Evolutionary conservation across 2,797 vertebrate genomes (phyloP).

Genomic region (Melanotaenia parkinsoni): DNA sequence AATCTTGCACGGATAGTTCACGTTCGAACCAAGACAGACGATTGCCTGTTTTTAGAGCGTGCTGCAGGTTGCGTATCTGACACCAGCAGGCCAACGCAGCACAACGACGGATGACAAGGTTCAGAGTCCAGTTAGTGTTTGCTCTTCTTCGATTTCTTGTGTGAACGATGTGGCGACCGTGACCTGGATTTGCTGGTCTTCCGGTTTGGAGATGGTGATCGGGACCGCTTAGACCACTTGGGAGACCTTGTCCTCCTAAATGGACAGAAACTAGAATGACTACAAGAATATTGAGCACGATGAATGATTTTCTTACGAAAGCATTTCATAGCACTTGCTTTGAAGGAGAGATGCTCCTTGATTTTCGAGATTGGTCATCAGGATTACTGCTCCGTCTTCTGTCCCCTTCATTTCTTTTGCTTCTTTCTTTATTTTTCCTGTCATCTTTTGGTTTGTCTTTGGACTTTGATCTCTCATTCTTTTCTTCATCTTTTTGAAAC

Average conservation of each 20-base stretch:
- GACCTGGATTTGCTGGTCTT: slow-evolving; percentile 79
- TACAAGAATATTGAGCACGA: neutral
- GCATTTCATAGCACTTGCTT: slow-evolving; percentile 59
- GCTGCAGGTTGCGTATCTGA: slow-evolving; percentile 39
- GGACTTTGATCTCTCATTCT: slow-evolving; percentile 72
- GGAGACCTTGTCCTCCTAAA: slow-evolving; percentile 78
- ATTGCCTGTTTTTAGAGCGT: slow-evolving; percentile 39
- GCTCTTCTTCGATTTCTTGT: slow-evolving; percentile 86
- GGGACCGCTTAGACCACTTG: slow-evolving; percentile 82
- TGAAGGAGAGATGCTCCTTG: slow-evolving; percentile 71
- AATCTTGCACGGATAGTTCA: slow-evolving; percentile 58
- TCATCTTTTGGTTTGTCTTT: slow-evolving; percentile 82
- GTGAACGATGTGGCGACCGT: slow-evolving; percentile 83
- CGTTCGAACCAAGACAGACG: slow-evolving; percentile 50
- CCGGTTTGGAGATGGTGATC: slow-evolving; percentile 78
- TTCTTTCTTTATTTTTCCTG: slow-evolving; percentile 76
- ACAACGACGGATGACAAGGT: slow-evolving; percentile 19
- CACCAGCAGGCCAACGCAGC: slow-evolving; percentile 20
- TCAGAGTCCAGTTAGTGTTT: slow-evolving; percentile 78
- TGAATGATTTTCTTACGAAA: neutral
- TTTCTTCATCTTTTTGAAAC: slow-evolving; percentile 83
- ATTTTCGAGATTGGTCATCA: slow-evolving; percentile 73
- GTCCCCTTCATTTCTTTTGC: slow-evolving; percentile 74
- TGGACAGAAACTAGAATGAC: neutral
- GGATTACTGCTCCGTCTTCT: slow-evolving; percentile 73